phyloP scores from a whole-genome alignment of 2,888 invertebrate species.

The Lumbricus terrestris region DNA sequence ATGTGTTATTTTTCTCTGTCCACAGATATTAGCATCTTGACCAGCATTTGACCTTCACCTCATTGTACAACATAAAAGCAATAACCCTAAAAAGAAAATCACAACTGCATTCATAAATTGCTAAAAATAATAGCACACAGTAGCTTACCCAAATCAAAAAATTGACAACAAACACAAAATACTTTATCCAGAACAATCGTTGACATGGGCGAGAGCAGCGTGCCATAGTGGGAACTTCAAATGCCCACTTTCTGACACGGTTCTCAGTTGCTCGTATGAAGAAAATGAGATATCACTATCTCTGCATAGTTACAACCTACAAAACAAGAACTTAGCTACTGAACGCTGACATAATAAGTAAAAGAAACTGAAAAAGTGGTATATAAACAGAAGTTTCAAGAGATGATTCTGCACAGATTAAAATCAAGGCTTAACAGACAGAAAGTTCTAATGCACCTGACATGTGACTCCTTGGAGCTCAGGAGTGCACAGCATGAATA shows the following conservation, averaged over 20 bases:
- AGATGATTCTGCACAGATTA: too few relatives aligned
- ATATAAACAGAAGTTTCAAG: not conserved
- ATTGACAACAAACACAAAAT: constrained; percentile 3
- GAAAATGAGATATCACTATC: not conserved
- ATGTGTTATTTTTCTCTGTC: too few relatives aligned
- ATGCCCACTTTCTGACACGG: not conserved
- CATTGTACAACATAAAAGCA: not conserved
- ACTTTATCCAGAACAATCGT: not conserved
- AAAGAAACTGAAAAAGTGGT: not conserved
- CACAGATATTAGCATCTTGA: too few relatives aligned
- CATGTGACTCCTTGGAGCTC: too few relatives aligned
- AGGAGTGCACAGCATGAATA: too few relatives aligned
- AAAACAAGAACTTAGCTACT: not conserved
- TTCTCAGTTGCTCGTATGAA: not conserved
- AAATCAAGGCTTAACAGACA: too few relatives aligned
- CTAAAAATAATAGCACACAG: not conserved
- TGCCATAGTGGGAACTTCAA: not conserved
- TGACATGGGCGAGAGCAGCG: not conserved
- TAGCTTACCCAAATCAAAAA: not conserved
- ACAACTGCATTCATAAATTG: not conserved
- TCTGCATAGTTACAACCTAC: not conserved
- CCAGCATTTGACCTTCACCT: not conserved
- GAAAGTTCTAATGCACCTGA: too few relatives aligned
- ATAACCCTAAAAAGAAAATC: not conserved
- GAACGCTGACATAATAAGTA: not conserved